Percentiles rank a stretch among this genome's conserved stretches.
Conservation (phyloP, 2,797 vertebrate genomes). For the Lateolabrax maculatus region DNA sequence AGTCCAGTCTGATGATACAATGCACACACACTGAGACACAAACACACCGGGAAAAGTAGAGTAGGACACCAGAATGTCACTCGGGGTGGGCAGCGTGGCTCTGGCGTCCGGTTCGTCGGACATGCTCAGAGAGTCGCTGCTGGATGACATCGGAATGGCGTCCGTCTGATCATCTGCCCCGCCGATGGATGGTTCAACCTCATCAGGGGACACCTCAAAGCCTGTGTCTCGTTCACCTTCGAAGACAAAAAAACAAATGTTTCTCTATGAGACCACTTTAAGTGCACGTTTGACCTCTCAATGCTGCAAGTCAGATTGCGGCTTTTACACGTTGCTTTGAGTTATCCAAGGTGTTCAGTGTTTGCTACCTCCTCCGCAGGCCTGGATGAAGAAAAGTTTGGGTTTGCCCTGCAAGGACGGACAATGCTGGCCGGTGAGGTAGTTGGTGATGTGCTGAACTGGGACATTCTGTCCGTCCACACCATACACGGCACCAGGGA, state of each 20-base stretch:
- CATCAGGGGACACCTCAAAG: slow-evolving; percentile 84
- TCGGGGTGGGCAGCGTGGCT: slow-evolving; percentile 89
- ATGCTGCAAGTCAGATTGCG: background rate
- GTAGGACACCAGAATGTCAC: slow-evolving; percentile 97
- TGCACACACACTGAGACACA: background rate
- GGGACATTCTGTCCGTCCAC: slow-evolving; percentile 89
- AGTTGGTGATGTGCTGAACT: slow-evolving; percentile 91
- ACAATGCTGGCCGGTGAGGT: slow-evolving; percentile 90
- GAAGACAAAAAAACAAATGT: slow-evolving; percentile 5
- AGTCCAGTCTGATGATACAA: background rate
- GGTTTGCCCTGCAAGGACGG: slow-evolving; percentile 94
- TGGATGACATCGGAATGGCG: slow-evolving; percentile 85
- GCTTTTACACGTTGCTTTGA: background rate
- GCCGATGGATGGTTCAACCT: slow-evolving; percentile 54
- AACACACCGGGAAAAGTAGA: slow-evolving; percentile 94
- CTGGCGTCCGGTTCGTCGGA: slow-evolving; percentile 88
- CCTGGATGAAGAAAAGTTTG: slow-evolving; percentile 98
- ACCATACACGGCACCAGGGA: slow-evolving; percentile 92
- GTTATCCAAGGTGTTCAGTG: background rate
- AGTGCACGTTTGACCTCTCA: background rate
- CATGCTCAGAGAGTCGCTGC: slow-evolving; percentile 75
- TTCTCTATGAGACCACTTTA: background rate
- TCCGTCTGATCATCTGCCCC: slow-evolving; percentile 84
- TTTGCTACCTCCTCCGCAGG: slow-evolving; percentile 93
- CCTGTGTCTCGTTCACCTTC: slow-evolving; percentile 91